Evolutionary conservation across 1,140 invertebrate species (phyloP).

Genomic region (Hycleus cichorii): DNA sequence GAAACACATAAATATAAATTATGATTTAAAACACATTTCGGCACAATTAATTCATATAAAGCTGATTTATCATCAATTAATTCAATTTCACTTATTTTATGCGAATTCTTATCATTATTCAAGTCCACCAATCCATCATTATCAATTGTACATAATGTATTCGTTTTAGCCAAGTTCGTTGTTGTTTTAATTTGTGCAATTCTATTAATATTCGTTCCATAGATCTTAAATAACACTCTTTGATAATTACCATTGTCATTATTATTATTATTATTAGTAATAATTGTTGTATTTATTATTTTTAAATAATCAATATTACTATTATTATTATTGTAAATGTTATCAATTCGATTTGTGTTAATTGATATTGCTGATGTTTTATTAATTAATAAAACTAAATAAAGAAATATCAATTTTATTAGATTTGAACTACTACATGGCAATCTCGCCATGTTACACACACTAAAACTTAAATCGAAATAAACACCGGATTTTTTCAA

Average conservation of each 20-base stretch:
- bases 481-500: constrained; percentile 12
- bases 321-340: not conserved
- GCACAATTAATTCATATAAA: constrained; percentile 26
- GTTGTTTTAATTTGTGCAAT: constrained; percentile 31
- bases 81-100: constrained; percentile 27
- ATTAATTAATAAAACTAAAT: constrained; percentile 5
- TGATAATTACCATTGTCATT: constrained; percentile 26
- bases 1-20: constrained; percentile 33
- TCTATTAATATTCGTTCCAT: constrained; percentile 30
- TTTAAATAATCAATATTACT: not conserved
- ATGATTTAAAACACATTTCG: constrained; percentile 22
- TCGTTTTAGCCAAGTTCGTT: constrained; percentile 22
- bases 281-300: not conserved
- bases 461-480: constrained; percentile 27
- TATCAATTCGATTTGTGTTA: too few relatives aligned
- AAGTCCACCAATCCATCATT: constrained; percentile 3
- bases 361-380: not conserved
- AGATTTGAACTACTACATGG: constrained; percentile 19
- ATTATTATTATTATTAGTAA: not conserved
- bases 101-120: constrained; percentile 13
- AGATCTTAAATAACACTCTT: constrained; percentile 31
- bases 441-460: constrained; percentile 33
- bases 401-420: not conserved
- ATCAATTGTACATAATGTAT: constrained; percentile 18
- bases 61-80: constrained; percentile 18